phyloP scores from a whole-genome alignment of 2,113 vertebrate species.

The Gallinago media region DNA sequence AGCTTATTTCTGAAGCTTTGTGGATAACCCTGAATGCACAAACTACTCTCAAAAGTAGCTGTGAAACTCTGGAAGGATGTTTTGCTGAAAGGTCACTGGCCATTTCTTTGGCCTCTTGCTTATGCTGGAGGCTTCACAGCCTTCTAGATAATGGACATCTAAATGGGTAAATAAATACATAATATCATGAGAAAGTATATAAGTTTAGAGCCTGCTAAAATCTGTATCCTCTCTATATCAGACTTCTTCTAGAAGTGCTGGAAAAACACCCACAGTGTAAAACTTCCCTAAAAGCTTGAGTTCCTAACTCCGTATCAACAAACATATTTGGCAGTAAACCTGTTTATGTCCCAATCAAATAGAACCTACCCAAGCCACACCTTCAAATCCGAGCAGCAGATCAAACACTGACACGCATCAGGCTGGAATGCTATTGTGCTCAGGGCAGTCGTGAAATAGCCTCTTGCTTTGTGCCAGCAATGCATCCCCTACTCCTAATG shows the following conservation, averaged over 20 bases:
- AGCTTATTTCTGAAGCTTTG: not conserved
- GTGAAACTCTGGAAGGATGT: not conserved
- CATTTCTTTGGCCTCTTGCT: not conserved
- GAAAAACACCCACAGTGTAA: not conserved
- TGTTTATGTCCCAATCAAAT: not conserved
- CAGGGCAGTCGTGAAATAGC: not conserved
- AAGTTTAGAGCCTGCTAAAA: not conserved
- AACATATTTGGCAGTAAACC: not conserved
- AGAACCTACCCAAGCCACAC: slow-evolving; percentile 6
- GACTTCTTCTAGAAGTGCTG: not conserved
- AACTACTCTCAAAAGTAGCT: not conserved
- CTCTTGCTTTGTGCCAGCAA: not conserved
- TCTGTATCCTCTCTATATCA: not conserved
- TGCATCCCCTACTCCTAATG: not conserved
- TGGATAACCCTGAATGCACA: not conserved
- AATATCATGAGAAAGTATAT: not conserved
- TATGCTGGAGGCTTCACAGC: not conserved
- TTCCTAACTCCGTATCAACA: not conserved
- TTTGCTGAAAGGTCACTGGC: not conserved
- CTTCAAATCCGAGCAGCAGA: not conserved
- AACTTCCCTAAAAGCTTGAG: not conserved
- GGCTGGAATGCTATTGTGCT: not conserved
- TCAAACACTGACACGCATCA: slow-evolving; percentile 1
- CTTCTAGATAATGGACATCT: not conserved
- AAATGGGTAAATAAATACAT: not conserved